Conservation (phyloP, 2,888 invertebrate species). For the Parthenolecanium corni region DNA sequence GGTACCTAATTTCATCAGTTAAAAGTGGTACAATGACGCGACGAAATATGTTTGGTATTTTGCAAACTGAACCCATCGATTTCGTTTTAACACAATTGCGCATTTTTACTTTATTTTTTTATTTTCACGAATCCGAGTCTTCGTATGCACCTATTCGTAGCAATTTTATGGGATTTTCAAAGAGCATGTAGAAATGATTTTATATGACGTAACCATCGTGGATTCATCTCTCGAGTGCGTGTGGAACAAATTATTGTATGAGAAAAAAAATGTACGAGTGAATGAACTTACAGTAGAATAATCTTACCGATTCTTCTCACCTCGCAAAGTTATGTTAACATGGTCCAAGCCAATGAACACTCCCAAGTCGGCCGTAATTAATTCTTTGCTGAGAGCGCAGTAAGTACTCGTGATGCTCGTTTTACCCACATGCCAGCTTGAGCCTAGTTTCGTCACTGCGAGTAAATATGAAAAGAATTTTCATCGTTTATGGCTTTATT, state of each 20-base stretch:
- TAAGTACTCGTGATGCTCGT: slow-evolving; percentile 74
- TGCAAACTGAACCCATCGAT: no score
- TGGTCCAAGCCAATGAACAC: slow-evolving; percentile 85
- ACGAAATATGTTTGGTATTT: no score
- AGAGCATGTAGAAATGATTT: not conserved
- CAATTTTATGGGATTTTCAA: no score
- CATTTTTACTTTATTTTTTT: no score
- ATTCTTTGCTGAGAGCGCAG: slow-evolving; percentile 79
- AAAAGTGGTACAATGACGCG: no score
- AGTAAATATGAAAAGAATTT: slow-evolving; percentile 36
- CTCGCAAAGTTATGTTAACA: slow-evolving; percentile 87
- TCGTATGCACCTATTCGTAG: no score
- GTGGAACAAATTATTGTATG: slow-evolving; percentile 3
- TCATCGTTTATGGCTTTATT: no score
- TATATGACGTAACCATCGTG: not conserved
- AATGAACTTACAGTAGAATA: not conserved
- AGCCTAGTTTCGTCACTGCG: slow-evolving; percentile 79
- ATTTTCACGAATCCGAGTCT: no score
- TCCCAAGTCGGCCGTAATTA: slow-evolving; percentile 76
- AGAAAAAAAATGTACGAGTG: not conserved
- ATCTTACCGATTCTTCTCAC: slow-evolving; percentile 44
- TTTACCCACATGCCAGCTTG: slow-evolving; percentile 83
- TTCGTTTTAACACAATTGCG: no score
- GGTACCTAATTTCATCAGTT: no score
- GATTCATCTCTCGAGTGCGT: no score